phyloP scores from a whole-genome alignment of 2,888 invertebrate species.

The Amiota communis region DNA sequence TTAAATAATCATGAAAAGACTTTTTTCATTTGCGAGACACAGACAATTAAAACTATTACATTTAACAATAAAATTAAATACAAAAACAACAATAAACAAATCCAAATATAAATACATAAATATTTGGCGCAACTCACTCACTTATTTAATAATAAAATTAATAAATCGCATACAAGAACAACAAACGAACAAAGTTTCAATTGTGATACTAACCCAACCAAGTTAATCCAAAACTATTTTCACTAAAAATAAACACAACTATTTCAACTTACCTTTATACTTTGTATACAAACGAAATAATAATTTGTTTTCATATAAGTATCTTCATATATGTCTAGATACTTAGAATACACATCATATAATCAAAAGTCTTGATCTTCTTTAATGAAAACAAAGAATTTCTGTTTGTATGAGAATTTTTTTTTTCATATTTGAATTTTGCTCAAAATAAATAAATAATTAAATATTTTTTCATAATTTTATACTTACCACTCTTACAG shows the following conservation, averaged over 20 bases:
- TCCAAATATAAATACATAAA: neutral
- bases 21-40: constrained; percentile 55
- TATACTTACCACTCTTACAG: no score
- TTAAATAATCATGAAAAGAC: constrained; percentile 61
- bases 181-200: constrained; percentile 24
- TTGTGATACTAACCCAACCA: constrained; percentile 50
- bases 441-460: no score
- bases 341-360: no score
- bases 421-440: no score
- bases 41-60: constrained; percentile 32
- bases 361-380: no score
- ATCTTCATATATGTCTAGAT: no score
- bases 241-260: neutral
- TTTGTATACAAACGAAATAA: no score
- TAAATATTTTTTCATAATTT: no score
- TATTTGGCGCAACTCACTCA: neutral
- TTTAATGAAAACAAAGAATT: no score
- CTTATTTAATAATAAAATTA: neutral
- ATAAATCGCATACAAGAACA: no score
- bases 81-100: constrained; percentile 14
- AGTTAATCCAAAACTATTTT: constrained; percentile 38
- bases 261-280: constrained; percentile 26
- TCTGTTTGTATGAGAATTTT: no score
- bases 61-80: constrained; percentile 24
- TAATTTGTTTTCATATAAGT: no score